phyloP scores from a whole-genome alignment of 2,113 vertebrate genomes.

The Rattus norvegicus region DNA sequence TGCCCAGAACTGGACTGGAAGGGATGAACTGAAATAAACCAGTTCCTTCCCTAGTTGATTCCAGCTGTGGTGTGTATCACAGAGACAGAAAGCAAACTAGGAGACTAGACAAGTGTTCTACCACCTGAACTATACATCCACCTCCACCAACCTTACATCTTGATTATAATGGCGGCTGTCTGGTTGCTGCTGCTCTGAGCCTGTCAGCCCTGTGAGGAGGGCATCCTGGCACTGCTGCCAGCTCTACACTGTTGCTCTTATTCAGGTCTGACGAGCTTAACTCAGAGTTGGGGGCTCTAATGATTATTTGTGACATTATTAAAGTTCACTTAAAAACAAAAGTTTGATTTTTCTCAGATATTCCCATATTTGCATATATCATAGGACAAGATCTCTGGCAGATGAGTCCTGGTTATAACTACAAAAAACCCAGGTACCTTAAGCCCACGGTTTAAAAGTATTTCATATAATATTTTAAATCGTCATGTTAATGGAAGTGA shows the following conservation, averaged over 20 bases:
- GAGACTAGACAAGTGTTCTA: background rate
- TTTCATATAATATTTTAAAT: background rate
- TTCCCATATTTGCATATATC: background rate
- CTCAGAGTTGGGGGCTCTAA: background rate
- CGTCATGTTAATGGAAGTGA: background rate
- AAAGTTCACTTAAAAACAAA: conserved; percentile 4
- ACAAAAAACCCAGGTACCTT: background rate
- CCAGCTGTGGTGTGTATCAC: background rate
- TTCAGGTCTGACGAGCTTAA: background rate
- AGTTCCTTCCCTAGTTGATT: background rate
- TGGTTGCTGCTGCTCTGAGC: background rate
- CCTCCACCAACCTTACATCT: no score
- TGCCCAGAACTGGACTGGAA: background rate
- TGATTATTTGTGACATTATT: conserved; percentile 27
- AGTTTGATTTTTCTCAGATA: background rate
- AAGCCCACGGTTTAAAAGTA: background rate
- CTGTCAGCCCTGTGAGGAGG: background rate
- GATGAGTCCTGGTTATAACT: background rate
- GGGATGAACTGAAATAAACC: background rate
- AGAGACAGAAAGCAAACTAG: background rate
- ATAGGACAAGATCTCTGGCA: background rate
- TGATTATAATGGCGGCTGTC: background rate
- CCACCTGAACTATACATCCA: no score
- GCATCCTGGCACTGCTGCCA: background rate
- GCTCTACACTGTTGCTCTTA: background rate